A percentile compares a stretch with the other conserved stretches of the same genome.
These are phyloP conservation scores for Terrapene triunguis DNA, from an alignment of 2,113 vertebrate species.

Conservation along the genomic window DNA sequence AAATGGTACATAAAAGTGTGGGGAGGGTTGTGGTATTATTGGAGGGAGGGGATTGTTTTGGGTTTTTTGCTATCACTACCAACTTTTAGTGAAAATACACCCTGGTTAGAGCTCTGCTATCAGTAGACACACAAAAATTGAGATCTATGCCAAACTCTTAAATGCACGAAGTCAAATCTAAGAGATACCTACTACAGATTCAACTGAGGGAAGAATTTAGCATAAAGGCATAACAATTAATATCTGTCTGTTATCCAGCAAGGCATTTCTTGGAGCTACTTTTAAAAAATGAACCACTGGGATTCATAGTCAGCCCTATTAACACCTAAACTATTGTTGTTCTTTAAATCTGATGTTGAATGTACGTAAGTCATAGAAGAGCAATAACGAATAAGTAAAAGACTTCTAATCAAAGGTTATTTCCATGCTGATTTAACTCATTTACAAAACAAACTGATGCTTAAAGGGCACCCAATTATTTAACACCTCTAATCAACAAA, in stretches of 20 bases:
- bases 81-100: not conserved
- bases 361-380: not conserved
- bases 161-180: not conserved
- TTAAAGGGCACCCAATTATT: not conserved
- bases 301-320: not conserved
- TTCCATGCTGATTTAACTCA: not conserved
- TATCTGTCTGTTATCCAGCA: not conserved
- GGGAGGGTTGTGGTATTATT: not conserved
- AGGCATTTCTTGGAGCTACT: not conserved
- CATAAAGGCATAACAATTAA: not conserved
- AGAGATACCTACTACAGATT: not conserved
- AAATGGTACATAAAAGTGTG: not conserved
- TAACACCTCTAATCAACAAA: not conserved
- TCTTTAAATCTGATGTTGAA: not conserved
- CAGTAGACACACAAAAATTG: not conserved
- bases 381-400: not conserved
- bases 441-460: slow-evolving; percentile 20
- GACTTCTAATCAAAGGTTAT: not conserved
- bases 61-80: not conserved
- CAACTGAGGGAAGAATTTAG: not conserved
- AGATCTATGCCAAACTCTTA: not conserved
- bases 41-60: not conserved
- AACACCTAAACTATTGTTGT: not conserved
- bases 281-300: not conserved
- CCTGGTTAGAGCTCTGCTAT: not conserved